Conservation (phyloP, 2,888 invertebrate genomes). For the Fragum sueziense region DNA sequence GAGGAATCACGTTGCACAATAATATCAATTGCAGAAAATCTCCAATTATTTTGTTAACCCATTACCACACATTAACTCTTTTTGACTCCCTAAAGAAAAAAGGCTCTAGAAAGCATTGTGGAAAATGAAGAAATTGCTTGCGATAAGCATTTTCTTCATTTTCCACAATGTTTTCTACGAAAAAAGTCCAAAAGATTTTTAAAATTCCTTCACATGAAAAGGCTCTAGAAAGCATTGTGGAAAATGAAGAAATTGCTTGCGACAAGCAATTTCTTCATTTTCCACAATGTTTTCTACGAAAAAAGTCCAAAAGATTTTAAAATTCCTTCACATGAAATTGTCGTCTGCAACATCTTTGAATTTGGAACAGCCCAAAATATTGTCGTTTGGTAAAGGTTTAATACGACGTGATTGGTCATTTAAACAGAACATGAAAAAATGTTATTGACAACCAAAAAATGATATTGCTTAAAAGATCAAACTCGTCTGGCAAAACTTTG, state of each 20-base stretch:
- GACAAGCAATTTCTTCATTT: constrained; percentile 1
- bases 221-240: neutral
- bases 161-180: neutral
- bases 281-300: neutral
- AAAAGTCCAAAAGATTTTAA: neutral
- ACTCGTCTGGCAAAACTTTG: no score
- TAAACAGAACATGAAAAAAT: neutral
- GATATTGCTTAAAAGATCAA: no score
- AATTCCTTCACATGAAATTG: neutral
- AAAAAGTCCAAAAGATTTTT: neutral
- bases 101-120: neutral
- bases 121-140: neutral
- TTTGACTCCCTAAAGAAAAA: no score
- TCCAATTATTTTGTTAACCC: no score
- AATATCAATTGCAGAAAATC: neutral
- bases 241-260: neutral
- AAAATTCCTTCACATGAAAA: neutral
- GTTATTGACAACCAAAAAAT: no score
- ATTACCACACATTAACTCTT: no score
- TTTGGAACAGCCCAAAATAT: neutral
- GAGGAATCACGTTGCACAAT: neutral
- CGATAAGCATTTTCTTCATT: neutral
- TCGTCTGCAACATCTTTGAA: neutral
- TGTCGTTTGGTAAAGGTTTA: neutral
- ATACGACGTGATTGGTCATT: neutral